These are phyloP conservation scores for Bos javanicus DNA, from an alignment of 2,113 vertebrate genomes.

Conservation along the genomic window DNA sequence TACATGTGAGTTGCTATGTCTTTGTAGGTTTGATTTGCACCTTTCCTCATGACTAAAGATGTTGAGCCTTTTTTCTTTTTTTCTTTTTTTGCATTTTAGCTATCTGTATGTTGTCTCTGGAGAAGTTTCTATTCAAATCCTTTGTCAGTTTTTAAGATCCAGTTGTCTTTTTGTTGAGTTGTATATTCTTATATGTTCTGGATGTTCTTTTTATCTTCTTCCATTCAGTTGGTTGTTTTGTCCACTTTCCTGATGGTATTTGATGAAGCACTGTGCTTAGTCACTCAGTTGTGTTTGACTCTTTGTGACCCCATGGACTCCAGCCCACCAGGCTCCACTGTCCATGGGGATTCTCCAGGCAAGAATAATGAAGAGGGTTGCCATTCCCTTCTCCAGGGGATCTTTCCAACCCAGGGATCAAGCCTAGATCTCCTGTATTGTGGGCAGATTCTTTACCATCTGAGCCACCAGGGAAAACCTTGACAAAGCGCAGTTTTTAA, in stretches of 20 bases:
- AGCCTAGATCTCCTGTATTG: neutral
- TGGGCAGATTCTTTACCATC: neutral
- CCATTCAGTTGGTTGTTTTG: neutral
- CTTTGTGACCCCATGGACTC: neutral
- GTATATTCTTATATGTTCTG: neutral
- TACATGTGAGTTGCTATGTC: neutral
- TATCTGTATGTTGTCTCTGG: neutral
- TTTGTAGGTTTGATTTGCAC: neutral
- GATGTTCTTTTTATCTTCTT: neutral
- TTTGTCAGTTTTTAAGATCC: neutral
- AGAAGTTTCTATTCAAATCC: neutral
- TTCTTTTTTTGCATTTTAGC: neutral
- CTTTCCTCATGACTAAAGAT: neutral
- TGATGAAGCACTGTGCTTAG: neutral
- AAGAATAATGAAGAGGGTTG: neutral
- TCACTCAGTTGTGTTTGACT: fast-evolving
- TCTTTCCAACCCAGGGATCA: neutral
- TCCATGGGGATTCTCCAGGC: neutral
- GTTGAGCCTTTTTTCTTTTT: neutral
- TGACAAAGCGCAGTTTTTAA: neutral
- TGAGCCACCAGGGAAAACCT: neutral
- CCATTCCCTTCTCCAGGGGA: neutral
- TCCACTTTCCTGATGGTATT: neutral
- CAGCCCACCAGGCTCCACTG: neutral
- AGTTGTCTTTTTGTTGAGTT: neutral